Conservation (phyloP, 2,113 vertebrate species). For the Albula glossodonta region DNA sequence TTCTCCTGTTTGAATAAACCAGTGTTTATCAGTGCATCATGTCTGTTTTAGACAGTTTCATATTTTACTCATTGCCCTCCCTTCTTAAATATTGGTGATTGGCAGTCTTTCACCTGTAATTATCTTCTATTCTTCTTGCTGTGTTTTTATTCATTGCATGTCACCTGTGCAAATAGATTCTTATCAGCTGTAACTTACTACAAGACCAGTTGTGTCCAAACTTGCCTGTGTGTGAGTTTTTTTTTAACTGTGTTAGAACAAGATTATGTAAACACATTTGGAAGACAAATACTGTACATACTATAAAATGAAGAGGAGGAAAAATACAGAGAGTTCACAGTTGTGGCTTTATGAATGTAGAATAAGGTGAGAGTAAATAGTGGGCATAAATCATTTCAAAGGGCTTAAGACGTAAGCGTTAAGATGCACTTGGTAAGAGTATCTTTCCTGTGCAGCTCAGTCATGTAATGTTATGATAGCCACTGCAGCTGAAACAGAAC, state of each 20-base stretch:
- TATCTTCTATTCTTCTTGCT: background rate
- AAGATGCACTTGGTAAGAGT: background rate
- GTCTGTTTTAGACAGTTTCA: background rate
- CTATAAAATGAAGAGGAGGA: background rate
- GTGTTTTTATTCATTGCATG: background rate
- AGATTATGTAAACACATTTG: background rate
- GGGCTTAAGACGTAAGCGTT: background rate
- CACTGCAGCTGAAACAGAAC: background rate
- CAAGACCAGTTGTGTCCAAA: background rate
- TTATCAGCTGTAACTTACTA: background rate
- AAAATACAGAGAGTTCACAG: background rate
- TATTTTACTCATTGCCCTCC: background rate
- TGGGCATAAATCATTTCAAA: background rate
- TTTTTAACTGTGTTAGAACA: background rate
- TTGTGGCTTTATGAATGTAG: background rate
- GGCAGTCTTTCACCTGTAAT: background rate
- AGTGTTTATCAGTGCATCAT: background rate
- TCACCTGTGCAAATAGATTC: background rate
- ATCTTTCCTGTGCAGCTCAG: background rate
- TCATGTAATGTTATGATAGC: background rate
- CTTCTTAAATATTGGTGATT: background rate
- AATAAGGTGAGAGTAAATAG: background rate
- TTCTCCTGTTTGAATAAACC: background rate
- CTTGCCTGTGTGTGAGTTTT: background rate
- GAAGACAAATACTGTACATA: background rate